Percentiles rank a stretch among this genome's conserved stretches.
These are phyloP conservation scores for Cyrtonyx montezumae DNA, from an alignment of 2,113 vertebrate species.

Conservation along the genomic window DNA sequence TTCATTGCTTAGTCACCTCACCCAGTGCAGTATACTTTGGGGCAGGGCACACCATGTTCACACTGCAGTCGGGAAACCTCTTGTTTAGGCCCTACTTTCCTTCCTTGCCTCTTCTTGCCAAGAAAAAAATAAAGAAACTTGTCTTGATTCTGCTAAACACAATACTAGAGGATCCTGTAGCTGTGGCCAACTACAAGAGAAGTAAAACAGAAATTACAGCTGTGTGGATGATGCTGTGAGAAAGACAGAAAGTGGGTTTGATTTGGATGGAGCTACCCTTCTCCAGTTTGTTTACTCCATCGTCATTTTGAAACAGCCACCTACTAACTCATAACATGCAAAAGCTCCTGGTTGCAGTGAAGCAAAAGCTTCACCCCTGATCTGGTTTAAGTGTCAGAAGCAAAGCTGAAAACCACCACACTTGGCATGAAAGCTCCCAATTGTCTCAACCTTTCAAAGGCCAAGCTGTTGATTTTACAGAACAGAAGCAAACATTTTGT, in stretches of 20 bases:
- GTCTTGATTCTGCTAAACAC: fast-evolving
- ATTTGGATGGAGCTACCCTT: neutral
- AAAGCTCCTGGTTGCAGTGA: neutral
- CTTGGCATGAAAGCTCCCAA: neutral
- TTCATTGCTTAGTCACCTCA: neutral
- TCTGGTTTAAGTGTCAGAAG: neutral
- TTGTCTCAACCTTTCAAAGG: neutral
- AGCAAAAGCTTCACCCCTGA: neutral
- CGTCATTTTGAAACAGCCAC: neutral
- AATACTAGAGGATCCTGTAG: neutral
- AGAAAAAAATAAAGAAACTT: neutral
- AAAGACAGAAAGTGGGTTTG: neutral
- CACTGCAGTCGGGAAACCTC: neutral
- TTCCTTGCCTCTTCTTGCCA: neutral
- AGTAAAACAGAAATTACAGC: neutral
- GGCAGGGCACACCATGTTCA: neutral
- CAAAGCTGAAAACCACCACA: neutral
- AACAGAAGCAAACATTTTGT: neutral
- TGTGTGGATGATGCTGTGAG: neutral
- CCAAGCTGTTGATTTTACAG: neutral
- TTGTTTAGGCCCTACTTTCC: neutral
- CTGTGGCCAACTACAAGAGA: neutral
- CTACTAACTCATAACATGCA: neutral
- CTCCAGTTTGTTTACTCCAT: neutral
- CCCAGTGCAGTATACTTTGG: neutral